Evolutionary conservation across 2,113 vertebrate species (phyloP).

Genomic region (Apeltes quadracus): DNA sequence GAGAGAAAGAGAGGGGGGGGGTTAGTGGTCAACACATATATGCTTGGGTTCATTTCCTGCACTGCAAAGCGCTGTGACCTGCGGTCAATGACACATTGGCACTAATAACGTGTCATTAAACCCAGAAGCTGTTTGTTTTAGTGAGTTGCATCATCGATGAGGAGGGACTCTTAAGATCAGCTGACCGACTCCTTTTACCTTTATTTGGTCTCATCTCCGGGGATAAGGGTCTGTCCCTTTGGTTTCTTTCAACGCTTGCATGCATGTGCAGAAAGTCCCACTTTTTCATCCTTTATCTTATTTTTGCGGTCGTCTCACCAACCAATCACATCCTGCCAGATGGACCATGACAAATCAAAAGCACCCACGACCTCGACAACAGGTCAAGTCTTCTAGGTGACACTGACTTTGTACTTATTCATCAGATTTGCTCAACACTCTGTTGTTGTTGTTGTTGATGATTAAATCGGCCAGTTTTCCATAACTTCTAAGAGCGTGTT

Average conservation of each 20-base stretch:
- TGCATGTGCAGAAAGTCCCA: no score
- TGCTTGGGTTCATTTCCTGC: slow-evolving; percentile 5
- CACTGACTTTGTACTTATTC: no score
- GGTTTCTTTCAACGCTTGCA: not conserved
- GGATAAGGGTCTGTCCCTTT: not conserved
- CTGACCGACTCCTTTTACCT: not conserved
- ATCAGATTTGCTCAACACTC: no score
- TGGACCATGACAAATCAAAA: no score
- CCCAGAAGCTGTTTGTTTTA: not conserved
- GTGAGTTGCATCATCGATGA: not conserved
- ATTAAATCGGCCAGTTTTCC: not conserved
- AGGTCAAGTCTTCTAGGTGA: no score
- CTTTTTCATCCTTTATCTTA: no score
- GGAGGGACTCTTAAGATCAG: no score
- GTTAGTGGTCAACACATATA: slow-evolving; percentile 13
- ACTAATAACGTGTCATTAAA: not conserved
- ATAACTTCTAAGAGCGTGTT: not conserved
- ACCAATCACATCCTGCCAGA: no score
- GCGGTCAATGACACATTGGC: not conserved
- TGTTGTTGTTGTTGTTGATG: no score
- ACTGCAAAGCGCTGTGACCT: not conserved
- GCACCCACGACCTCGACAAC: no score
- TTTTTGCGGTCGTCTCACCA: no score
- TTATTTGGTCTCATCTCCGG: not conserved
- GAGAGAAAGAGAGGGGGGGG: slow-evolving; percentile 23